Conservation (phyloP, 2,888 invertebrate species). For the Drosophila picticornis region DNA sequence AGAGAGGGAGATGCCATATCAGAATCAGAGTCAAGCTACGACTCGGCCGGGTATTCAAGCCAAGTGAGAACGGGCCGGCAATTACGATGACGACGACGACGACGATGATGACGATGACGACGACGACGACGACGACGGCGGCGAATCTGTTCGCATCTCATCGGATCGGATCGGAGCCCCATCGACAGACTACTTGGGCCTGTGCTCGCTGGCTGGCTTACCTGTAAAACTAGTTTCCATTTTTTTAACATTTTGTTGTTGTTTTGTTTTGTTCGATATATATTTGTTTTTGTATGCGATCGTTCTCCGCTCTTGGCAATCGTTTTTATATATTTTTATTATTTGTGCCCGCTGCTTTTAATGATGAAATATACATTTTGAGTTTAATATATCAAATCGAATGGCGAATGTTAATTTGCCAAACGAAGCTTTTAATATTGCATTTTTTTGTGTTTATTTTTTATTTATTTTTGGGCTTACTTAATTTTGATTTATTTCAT, state of each 20-base stretch:
- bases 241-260: constrained; percentile 47
- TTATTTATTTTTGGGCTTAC: constrained; percentile 41
- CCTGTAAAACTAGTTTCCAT: constrained; percentile 81
- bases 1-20: constrained; percentile 14
- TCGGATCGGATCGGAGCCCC: constrained; percentile 43
- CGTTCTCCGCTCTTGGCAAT: constrained; percentile 58
- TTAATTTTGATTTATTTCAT: constrained; percentile 81
- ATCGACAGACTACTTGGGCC: constrained; percentile 40
- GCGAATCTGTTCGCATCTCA: constrained; percentile 56
- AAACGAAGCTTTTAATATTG: constrained; percentile 44
- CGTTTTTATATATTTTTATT: constrained; percentile 34
- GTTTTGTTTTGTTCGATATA: constrained; percentile 25
- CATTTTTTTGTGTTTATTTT: constrained; percentile 25
- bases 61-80: constrained; percentile 47
- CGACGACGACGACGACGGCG: constrained; percentile 20
- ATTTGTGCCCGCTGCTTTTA: constrained; percentile 67
- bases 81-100: constrained; percentile 54
- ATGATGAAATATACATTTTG: constrained; percentile 83
- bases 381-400: constrained; percentile 81
- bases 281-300: constrained; percentile 18
- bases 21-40: constrained; percentile 7
- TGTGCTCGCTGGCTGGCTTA: constrained; percentile 45
- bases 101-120: constrained; percentile 28
- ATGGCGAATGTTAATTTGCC: constrained; percentile 81
- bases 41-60: not conserved